These are phyloP conservation scores for Haliclystus octoradiatus DNA, from an alignment of 30 jellyfish, hydroid and myxozoan genomes.

Conservation along the genomic window DNA sequence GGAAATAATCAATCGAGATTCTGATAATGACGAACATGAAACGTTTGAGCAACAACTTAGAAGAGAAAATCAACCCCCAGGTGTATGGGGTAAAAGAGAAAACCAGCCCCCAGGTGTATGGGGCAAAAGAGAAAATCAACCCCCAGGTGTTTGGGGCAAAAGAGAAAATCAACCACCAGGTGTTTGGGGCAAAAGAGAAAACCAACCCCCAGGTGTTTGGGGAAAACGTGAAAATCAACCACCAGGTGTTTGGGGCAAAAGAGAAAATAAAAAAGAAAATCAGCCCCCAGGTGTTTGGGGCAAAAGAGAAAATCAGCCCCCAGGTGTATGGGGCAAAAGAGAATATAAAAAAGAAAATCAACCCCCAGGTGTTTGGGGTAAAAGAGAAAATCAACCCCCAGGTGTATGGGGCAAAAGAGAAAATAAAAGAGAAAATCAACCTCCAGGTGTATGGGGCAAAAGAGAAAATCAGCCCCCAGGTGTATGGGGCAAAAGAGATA, in stretches of 20 bases:
- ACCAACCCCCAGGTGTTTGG: constrained; percentile 33
- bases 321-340: not conserved
- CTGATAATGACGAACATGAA: constrained; percentile 9
- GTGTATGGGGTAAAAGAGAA: constrained; percentile 20
- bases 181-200: not conserved
- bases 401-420: constrained; percentile 16
- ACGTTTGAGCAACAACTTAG: not conserved
- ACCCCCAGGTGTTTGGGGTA: not conserved
- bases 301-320: constrained; percentile 1
- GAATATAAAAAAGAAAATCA: constrained; percentile 3
- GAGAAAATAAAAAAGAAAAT: not conserved
- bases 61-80: constrained; percentile 36
- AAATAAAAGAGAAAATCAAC: constrained; percentile 17
- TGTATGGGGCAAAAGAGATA: constrained; percentile 3
- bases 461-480: constrained; percentile 28
- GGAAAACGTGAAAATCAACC: constrained; percentile 14
- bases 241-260: constrained; percentile 8
- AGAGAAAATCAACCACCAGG: constrained; percentile 28
- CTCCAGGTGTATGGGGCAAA: constrained; percentile 34
- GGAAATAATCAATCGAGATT: not conserved
- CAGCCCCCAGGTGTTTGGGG: not conserved
- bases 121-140: constrained; percentile 20
- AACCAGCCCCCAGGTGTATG: constrained; percentile 44
- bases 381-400: constrained; percentile 31
- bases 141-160: constrained; percentile 21